These are phyloP conservation scores for Melitaea athalia DNA, from an alignment of 2,888 invertebrate genomes.

Conservation along the genomic window DNA sequence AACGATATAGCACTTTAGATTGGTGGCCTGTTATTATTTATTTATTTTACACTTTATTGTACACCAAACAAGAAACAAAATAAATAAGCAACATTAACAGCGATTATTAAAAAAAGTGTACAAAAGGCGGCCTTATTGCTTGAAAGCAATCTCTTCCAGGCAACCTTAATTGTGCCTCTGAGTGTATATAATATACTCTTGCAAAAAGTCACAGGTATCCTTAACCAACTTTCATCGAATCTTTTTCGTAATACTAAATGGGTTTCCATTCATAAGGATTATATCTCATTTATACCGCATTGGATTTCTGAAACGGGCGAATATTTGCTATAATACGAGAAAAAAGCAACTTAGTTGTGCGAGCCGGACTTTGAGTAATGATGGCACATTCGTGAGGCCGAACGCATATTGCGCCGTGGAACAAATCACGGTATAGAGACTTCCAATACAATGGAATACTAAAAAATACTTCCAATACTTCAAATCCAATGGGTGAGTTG, in stretches of 20 bases:
- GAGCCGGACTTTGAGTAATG: constrained; percentile 74
- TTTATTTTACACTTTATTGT: too few species aligned
- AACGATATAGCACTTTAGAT: too few species aligned
- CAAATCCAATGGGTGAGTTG: too few species aligned
- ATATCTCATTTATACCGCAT: constrained; percentile 27
- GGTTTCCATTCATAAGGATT: constrained; percentile 26
- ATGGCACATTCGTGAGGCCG: constrained; percentile 67
- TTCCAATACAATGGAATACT: constrained; percentile 2
- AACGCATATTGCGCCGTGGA: constrained; percentile 68
- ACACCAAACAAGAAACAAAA: too few species aligned
- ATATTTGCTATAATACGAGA: constrained; percentile 55
- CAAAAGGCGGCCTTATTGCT: too few species aligned
- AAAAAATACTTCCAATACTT: too few species aligned
- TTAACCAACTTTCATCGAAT: constrained; percentile 8
- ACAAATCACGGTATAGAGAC: constrained; percentile 45
- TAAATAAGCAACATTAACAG: too few species aligned
- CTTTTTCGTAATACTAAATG: constrained; percentile 15
- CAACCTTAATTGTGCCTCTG: too few species aligned
- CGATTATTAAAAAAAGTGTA: too few species aligned
- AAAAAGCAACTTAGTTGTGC: constrained; percentile 58
- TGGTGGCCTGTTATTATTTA: too few species aligned
- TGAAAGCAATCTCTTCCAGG: too few species aligned
- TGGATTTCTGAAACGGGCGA: constrained; percentile 42
- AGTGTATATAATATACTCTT: neutral
- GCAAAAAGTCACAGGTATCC: neutral